Conservation (phyloP, 2,888 invertebrate species). For the Venustoraphidia nigricollis region DNA sequence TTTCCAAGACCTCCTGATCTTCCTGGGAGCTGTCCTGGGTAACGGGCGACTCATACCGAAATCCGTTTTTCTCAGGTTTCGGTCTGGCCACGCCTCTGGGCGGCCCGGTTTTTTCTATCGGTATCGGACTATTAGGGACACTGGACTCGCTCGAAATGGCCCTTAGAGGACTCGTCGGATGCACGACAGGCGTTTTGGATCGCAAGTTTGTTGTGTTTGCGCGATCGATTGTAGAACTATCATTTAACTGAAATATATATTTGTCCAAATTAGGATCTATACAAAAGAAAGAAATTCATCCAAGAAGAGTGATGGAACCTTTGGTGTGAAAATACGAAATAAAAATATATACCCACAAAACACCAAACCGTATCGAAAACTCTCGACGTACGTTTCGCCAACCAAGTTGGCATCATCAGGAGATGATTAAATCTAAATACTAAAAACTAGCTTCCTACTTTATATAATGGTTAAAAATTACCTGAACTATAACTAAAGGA, state of each 20-base stretch:
- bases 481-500: too few species aligned
- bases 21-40: slow-evolving; percentile 24
- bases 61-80: slow-evolving; percentile 19
- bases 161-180: slow-evolving; percentile 12
- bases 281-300: too few species aligned
- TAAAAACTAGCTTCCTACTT: too few species aligned
- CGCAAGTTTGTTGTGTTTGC: slow-evolving; percentile 1
- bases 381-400: too few species aligned
- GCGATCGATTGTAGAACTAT: neutral
- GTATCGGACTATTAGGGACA: slow-evolving; percentile 29
- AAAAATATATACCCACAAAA: too few species aligned
- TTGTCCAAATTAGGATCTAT: too few species aligned
- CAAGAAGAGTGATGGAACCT: too few species aligned
- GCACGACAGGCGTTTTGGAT: slow-evolving; percentile 8
- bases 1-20: slow-evolving; percentile 37
- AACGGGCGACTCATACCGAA: slow-evolving; percentile 21
- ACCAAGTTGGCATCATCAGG: too few species aligned
- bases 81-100: slow-evolving; percentile 20
- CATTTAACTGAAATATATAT: neutral
- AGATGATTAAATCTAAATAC: too few species aligned
- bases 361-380: too few species aligned
- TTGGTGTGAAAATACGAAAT: too few species aligned
- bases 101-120: slow-evolving; percentile 26
- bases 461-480: too few species aligned
- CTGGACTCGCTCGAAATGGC: slow-evolving; percentile 11